Evolutionary conservation across 1,140 invertebrate genomes (phyloP), one percentile per base, ranked within the genome.

Genomic region (Heliconius melpomene): DNA sequence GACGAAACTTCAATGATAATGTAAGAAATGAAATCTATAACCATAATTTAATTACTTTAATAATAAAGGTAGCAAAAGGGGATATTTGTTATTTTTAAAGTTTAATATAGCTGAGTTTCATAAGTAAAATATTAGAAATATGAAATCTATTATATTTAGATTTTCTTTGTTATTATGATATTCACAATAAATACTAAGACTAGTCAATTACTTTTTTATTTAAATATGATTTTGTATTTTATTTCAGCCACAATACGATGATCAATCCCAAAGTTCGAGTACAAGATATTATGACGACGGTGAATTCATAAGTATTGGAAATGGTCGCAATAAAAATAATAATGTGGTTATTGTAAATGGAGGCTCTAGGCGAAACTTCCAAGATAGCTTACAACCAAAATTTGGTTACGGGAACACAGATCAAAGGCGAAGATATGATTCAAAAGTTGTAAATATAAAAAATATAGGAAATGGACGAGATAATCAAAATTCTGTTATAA

Each of bases 311-410:
- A 74, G 66, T 54, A 54, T 82, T 54, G 80, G 77, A 23, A 82
- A 82, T 77, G 77, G 77, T 32, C 29, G 23, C 5, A 66, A 73
- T 50, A 79, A 52, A 73, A 20, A 52, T n/a, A 36, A 52, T n/a
- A 82, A 82, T 74, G 40, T 57, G 3, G 74, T 79, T 5, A 40
- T 73, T 36, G 16, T 82, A 32, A 26, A 73, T 79, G 38, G 77
- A 36, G 29, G n/a, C 16, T 8, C 13, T 66, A 29, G 60, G 23
- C 9, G 60, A 26, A 26, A 66, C 5, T 66, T 66, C 26, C 60
- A 66, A 29, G 60, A 66, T 13, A 66, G 5, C 9, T 2, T 8
- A 66, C 23, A 66, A 66, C 26, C 60, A 13, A 29, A 2, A 66
- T 66, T 23, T 29, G 60, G 60, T 29, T 11, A 29, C 29, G 2